Evolutionary conservation across 2,888 invertebrate species (phyloP), one percentile per base, ranked within the genome.

Genomic region (Strigamia transsilvanica): DNA sequence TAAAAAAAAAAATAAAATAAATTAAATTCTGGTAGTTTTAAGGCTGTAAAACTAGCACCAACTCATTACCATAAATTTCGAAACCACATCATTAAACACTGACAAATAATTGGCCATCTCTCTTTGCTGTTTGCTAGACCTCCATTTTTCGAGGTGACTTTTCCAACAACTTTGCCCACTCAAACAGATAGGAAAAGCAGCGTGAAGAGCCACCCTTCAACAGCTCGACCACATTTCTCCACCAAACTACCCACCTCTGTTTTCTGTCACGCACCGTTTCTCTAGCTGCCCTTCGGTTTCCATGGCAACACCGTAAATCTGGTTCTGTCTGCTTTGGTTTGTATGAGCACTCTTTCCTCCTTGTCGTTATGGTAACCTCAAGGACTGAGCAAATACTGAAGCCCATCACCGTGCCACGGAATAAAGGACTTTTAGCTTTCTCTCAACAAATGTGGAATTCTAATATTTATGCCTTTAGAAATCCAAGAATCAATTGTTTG

Each of bases 11-110:
- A 56, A 18, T 7, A 56, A 56, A 18, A 1, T 21, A 18, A 56
- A 56, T 21, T 56, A 56, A 56, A 56, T 56, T 56, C n/a, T 18
- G 18, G n/a, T 56, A 56, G 56, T 56, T 56, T 56, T 56, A 56
- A 56, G 56, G 9, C 56, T 21, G 21, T 56, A 18, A 56, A 56
- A 56, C 21, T 56, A 2, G 18, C n/a, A 56, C 6, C 56, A 56
- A 18, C 56, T 56, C 56, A 18, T 56, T 56, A 56, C 56, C 56
- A 56, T 56, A 56, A 56, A 56, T 56, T 56, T 21, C 6, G 18
- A 56, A 56, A 56, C 56, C 56, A 56, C 56, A 56, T 56, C 56
- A 56, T 56, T 56, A 56, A 56, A 56, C 56, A 56, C 56, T 56
- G 56, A 56, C 56, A 56, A 56, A 56, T 56, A 56, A 56, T 56